Conservation (phyloP, 2,797 vertebrate genomes). For the Epinephelus awoara region DNA sequence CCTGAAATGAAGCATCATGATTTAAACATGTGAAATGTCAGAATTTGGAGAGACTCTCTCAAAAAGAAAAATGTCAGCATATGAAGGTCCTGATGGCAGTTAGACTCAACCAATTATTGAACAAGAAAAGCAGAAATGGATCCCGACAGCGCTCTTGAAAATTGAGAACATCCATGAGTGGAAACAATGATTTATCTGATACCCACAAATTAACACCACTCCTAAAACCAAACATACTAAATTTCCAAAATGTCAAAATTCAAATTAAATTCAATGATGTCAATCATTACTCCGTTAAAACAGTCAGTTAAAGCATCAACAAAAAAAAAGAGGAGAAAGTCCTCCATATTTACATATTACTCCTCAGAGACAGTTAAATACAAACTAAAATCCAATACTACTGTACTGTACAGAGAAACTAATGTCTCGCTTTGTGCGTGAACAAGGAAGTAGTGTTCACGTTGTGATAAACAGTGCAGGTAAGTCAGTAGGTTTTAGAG, state of each 20-base stretch:
- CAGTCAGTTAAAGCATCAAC: conserved; percentile 57
- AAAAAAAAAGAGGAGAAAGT: conserved; percentile 45
- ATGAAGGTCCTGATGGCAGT: background rate
- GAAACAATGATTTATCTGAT: conserved; percentile 33
- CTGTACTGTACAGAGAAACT: conserved; percentile 58
- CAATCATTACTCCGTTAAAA: conserved; percentile 65
- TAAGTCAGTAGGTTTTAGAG: conserved; percentile 66
- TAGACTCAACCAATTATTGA: conserved; percentile 6
- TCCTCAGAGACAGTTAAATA: conserved; percentile 67
- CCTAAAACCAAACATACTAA: conserved; percentile 62
- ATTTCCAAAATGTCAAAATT: conserved; percentile 36
- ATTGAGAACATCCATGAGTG: background rate
- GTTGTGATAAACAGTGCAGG: conserved; percentile 71
- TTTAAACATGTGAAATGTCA: conserved; percentile 31
- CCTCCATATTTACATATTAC: conserved; percentile 67
- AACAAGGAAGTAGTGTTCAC: conserved; percentile 47
- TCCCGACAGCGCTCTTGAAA: background rate
- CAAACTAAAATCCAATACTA: conserved; percentile 63
- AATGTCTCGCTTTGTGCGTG: conserved; percentile 48
- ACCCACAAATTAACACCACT: conserved; percentile 32
- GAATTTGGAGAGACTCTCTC: background rate
- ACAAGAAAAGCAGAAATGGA: background rate
- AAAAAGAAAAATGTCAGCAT: conserved; percentile 17
- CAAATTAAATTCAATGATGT: conserved; percentile 47
- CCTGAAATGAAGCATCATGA: conserved; percentile 53